A percentile compares a stretch with the other conserved stretches of the same genome.
phyloP scores from a whole-genome alignment of 2,888 invertebrate species.

The Ennomos quercinarius region DNA sequence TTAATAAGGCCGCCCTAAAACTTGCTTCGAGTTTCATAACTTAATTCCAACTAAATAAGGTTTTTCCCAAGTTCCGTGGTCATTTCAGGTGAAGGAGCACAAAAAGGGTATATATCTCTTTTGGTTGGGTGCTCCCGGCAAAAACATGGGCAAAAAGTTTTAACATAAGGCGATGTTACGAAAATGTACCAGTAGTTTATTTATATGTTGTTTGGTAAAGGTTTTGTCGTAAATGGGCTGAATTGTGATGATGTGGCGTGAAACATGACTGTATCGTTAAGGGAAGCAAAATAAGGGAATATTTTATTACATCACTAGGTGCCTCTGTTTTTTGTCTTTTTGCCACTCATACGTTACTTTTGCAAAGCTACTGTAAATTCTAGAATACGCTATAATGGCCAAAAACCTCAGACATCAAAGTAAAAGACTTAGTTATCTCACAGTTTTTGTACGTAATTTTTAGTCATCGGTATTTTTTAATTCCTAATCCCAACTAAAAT shows the following conservation, averaged over 20 bases:
- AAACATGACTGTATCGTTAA: conserved; percentile 21
- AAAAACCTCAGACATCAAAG: too few relatives aligned
- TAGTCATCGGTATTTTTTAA: too few relatives aligned
- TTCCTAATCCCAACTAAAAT: too few relatives aligned
- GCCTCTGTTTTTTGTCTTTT: too few relatives aligned
- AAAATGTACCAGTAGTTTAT: conserved; percentile 49
- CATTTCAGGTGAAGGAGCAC: conserved; percentile 55
- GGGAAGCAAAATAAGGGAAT: conserved; percentile 7
- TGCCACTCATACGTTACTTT: too few relatives aligned
- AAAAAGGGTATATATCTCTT: conserved; percentile 55
- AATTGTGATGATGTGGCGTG: conserved; percentile 28
- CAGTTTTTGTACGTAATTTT: too few relatives aligned
- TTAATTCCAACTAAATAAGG: conserved; percentile 57
- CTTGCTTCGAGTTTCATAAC: conserved; percentile 55
- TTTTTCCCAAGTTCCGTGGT: conserved; percentile 52
- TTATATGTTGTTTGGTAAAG: conserved; percentile 51
- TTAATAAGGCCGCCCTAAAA: conserved; percentile 49
- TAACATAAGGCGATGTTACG: conserved; percentile 58
- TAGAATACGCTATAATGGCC: too few relatives aligned
- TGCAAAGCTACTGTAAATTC: too few relatives aligned
- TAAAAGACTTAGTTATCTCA: too few relatives aligned
- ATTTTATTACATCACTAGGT: neutral
- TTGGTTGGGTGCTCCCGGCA: conserved; percentile 54
- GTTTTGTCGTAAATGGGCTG: conserved; percentile 48
- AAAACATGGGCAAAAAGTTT: conserved; percentile 68